Percentiles rank a stretch among this genome's conserved stretches.
These are phyloP conservation scores for Takifugu bimaculatus DNA, from an alignment of 2,113 vertebrate species.

Conservation along the genomic window DNA sequence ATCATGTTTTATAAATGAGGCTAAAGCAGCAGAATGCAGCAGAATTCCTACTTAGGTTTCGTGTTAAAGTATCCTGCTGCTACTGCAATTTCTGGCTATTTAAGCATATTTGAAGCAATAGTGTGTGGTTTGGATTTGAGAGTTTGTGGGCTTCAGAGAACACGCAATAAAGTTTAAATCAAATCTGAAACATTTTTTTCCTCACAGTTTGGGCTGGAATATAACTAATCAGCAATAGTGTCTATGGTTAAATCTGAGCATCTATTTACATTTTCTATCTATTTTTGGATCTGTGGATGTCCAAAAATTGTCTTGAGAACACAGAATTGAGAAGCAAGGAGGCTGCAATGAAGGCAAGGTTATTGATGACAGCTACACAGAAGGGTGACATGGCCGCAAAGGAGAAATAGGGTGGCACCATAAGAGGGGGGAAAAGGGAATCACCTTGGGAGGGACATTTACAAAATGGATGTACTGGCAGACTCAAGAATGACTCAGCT, in stretches of 20 bases:
- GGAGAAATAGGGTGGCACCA: constrained; percentile 13
- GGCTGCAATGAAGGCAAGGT: constrained; percentile 5
- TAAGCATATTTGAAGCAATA: neutral
- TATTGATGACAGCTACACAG: neutral
- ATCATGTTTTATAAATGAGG: constrained; percentile 49
- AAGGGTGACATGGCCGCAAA: constrained; percentile 6
- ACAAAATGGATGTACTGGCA: constrained; percentile 55
- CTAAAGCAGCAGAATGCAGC: constrained; percentile 13
- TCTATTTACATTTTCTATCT: too few relatives aligned
- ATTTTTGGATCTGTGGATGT: too few relatives aligned
- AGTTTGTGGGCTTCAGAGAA: neutral
- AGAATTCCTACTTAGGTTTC: constrained; percentile 3
- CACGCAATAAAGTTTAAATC: neutral
- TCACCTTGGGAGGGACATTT: constrained; percentile 62
- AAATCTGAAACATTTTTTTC: neutral
- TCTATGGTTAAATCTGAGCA: too few relatives aligned
- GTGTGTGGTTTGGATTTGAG: neutral
- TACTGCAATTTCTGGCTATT: neutral
- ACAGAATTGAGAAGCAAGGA: too few relatives aligned
- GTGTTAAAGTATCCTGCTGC: too few relatives aligned
- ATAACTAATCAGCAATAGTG: too few relatives aligned
- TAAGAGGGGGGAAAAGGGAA: constrained; percentile 36
- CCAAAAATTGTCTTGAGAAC: too few relatives aligned
- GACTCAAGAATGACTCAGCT: constrained; percentile 60
- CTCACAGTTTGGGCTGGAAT: too few relatives aligned